A percentile compares a stretch with the other conserved stretches of the same genome.
Conservation (phyloP, 1,140 invertebrate species). For the Nymphalis io region DNA sequence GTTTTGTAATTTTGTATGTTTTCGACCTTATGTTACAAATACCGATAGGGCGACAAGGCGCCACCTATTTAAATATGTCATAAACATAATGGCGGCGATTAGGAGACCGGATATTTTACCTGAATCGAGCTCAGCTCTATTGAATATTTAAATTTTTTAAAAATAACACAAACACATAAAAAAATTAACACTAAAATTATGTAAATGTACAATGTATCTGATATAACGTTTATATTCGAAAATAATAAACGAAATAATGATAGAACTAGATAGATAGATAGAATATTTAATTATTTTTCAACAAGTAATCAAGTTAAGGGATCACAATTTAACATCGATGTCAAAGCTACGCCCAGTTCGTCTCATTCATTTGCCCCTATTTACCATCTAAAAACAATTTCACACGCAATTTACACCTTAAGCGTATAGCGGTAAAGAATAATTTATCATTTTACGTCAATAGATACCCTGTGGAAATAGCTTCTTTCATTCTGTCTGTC, state of each 20-base stretch:
- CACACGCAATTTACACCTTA: conserved; percentile 34
- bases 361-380: conserved; percentile 32
- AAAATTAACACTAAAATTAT: background rate
- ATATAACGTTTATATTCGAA: too few relatives aligned
- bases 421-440: conserved; percentile 7
- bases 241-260: too few relatives aligned
- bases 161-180: background rate
- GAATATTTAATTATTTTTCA: conserved; percentile 31
- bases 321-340: conserved; percentile 35
- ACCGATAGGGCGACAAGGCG: conserved; percentile 17
- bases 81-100: conserved; percentile 23
- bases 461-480: conserved; percentile 49
- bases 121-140: conserved; percentile 16
- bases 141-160: conserved; percentile 18
- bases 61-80: conserved; percentile 29
- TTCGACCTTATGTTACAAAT: conserved; percentile 15
- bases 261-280: background rate
- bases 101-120: conserved; percentile 26
- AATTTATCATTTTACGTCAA: conserved; percentile 31
- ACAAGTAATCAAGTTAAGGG: conserved; percentile 27
- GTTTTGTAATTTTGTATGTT: background rate
- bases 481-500: conserved; percentile 45
- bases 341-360: conserved; percentile 37
- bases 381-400: conserved; percentile 21
- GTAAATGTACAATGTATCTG: background rate